Evolutionary conservation across 2,888 invertebrate species (phyloP).

Genomic region (Nomada goodeniana): DNA sequence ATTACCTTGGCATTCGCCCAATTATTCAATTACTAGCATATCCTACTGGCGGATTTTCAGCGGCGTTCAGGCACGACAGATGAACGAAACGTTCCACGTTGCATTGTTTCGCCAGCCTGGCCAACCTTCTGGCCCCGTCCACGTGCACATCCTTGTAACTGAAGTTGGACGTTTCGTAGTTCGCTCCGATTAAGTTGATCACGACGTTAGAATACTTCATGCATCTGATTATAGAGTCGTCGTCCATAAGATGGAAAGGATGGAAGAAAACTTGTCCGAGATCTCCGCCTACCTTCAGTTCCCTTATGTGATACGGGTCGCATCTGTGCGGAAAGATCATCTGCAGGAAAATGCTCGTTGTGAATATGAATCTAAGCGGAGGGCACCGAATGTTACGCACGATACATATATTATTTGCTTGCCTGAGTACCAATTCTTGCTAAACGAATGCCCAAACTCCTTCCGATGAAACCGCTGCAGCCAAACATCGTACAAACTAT

Average conservation of each 20-base stretch:
- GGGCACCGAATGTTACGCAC: neutral
- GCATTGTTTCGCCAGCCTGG: constrained; percentile 89
- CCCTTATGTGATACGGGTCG: constrained; percentile 91
- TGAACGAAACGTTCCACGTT: constrained; percentile 97
- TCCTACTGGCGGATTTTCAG: constrained; percentile 87
- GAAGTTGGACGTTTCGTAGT: constrained; percentile 97
- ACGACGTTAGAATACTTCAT: constrained; percentile 98
- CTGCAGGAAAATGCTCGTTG: constrained; percentile 85
- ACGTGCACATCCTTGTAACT: constrained; percentile 94
- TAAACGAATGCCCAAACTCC: constrained; percentile 94
- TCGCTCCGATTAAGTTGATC: constrained; percentile 96
- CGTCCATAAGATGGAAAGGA: constrained; percentile 93
- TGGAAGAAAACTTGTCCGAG: constrained; percentile 97
- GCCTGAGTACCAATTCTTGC: constrained; percentile 94
- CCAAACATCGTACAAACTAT: constrained; percentile 99
- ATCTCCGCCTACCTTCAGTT: constrained; percentile 95
- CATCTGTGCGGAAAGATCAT: constrained; percentile 96
- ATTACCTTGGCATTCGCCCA: neutral
- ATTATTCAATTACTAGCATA: neutral
- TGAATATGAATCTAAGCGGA: neutral
- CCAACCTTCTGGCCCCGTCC: constrained; percentile 92
- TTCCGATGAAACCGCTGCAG: constrained; percentile 94
- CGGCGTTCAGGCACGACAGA: constrained; percentile 94
- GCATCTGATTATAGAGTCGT: constrained; percentile 92
- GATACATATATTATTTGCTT: constrained; percentile 13